phyloP scores from a whole-genome alignment of 2,797 vertebrate genomes.

The Sebastes trivittatus region DNA sequence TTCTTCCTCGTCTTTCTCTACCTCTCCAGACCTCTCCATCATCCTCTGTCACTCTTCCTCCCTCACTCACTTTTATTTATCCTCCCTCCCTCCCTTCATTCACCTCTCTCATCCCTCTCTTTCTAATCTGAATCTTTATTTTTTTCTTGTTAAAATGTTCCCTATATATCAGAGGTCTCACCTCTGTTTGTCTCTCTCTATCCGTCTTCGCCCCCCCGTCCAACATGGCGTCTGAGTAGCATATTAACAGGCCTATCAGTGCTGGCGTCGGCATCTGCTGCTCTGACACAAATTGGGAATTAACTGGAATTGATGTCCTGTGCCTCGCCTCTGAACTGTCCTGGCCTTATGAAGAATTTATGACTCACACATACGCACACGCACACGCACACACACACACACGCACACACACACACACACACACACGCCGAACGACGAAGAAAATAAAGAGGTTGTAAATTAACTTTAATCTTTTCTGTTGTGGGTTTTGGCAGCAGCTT shows the following conservation, averaged over 20 bases:
- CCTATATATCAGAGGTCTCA: neutral
- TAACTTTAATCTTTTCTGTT: constrained; percentile 41
- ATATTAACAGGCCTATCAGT: constrained; percentile 97
- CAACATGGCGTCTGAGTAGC: constrained; percentile 68
- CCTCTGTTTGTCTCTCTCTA: neutral
- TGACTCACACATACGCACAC: neutral
- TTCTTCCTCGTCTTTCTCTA: neutral
- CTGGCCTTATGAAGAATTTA: constrained; percentile 90
- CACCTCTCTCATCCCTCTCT: neutral
- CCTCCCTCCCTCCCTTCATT: neutral
- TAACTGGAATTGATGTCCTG: constrained; percentile 99
- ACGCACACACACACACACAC: neutral
- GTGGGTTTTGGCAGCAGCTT: constrained; percentile 26
- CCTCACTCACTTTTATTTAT: neutral
- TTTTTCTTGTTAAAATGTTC: neutral
- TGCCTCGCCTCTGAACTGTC: constrained; percentile 94
- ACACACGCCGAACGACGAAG: neutral
- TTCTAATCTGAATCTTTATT: neutral
- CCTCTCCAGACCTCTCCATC: neutral
- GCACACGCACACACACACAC: neutral
- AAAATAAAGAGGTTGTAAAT: constrained; percentile 58
- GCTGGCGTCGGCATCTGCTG: constrained; percentile 96
- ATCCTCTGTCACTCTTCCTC: neutral
- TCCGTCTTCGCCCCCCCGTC: neutral
- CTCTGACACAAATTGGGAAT: constrained; percentile 99